phyloP scores from a whole-genome alignment of 2,113 vertebrate species.

The Terrapene triunguis region DNA sequence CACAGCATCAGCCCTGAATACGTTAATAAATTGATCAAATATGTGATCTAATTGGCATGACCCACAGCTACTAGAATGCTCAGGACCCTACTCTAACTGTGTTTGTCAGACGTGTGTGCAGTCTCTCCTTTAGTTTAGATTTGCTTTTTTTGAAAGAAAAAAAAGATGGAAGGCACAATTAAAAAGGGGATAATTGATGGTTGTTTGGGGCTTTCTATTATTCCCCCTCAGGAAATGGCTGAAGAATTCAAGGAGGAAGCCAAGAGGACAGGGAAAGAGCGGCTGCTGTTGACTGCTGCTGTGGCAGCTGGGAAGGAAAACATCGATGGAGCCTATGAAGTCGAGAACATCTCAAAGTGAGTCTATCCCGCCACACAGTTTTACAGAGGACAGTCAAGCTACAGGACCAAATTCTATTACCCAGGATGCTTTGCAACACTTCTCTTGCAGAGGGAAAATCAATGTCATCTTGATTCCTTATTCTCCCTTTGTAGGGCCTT shows the following conservation, averaged over 20 bases:
- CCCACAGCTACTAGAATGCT: not conserved
- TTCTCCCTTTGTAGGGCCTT: conserved; percentile 73
- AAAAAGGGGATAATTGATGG: not conserved
- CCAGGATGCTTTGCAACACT: not conserved
- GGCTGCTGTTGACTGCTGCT: conserved; percentile 84
- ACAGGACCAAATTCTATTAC: not conserved
- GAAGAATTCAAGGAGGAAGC: conserved; percentile 80
- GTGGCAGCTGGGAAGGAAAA: conserved; percentile 79
- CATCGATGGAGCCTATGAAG: conserved; percentile 84
- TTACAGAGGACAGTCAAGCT: not conserved
- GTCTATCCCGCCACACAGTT: not conserved
- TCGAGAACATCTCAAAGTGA: conserved; percentile 83
- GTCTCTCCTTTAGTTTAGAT: not conserved
- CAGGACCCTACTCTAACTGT: not conserved
- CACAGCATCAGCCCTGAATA: not conserved
- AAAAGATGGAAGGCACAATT: not conserved
- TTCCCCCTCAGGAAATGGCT: conserved; percentile 78
- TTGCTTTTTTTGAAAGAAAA: not conserved
- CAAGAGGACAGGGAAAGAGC: conserved; percentile 55
- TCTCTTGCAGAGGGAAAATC: too few species aligned
- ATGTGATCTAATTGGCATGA: not conserved
- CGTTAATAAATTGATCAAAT: not conserved
- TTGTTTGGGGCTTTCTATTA: not conserved
- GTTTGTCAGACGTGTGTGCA: not conserved
- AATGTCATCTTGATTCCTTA: not conserved